Evolutionary conservation across 2,113 vertebrate genomes (phyloP).

Genomic region (Siniperca chuatsi): DNA sequence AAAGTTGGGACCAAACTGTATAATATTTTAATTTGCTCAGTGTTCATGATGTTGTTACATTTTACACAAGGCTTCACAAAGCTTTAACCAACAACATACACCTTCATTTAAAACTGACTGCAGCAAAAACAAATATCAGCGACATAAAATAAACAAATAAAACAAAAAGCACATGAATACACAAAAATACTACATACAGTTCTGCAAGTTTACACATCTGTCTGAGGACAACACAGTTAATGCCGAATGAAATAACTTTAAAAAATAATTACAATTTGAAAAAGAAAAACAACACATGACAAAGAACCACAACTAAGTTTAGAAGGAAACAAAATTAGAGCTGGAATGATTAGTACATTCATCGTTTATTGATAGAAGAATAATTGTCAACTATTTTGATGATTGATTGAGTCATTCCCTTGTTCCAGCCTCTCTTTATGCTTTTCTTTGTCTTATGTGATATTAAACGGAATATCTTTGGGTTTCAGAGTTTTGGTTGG

Average conservation of each 20-base stretch:
- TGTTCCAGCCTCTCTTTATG: neutral
- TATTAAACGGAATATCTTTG: neutral
- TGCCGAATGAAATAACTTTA: neutral
- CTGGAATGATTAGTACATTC: neutral
- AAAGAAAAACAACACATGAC: neutral
- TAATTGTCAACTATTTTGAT: neutral
- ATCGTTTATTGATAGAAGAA: neutral
- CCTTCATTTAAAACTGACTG: neutral
- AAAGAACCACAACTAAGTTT: neutral
- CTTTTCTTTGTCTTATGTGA: neutral
- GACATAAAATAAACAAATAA: neutral
- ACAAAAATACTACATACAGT: neutral
- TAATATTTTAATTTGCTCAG: no score
- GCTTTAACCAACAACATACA: neutral
- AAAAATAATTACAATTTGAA: neutral
- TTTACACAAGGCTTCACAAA: neutral
- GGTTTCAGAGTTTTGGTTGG: neutral
- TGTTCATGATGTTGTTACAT: no score
- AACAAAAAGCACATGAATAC: neutral
- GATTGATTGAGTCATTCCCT: neutral
- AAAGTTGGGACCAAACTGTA: no score
- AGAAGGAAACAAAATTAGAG: neutral
- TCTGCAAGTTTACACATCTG: no score
- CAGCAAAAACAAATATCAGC: neutral
- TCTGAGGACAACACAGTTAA: neutral